phyloP scores from a whole-genome alignment of 2,113 vertebrate species.

The Struthidea cinerea region DNA sequence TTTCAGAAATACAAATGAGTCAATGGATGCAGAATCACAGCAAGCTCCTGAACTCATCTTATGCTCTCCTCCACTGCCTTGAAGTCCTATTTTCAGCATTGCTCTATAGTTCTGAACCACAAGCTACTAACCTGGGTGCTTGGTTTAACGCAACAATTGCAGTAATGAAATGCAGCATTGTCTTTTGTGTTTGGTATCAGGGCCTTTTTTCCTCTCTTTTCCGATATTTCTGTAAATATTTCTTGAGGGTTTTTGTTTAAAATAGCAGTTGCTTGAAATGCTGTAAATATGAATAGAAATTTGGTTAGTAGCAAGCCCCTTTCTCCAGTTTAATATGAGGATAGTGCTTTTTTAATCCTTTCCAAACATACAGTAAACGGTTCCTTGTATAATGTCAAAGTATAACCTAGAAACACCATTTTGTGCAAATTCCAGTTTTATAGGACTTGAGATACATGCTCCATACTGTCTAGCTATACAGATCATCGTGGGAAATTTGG shows the following conservation, averaged over 20 bases:
- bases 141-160: not conserved
- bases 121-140: not conserved
- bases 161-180: not conserved
- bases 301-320: not conserved
- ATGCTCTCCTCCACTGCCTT: not conserved
- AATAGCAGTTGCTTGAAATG: not conserved
- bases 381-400: not conserved
- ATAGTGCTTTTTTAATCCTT: not conserved
- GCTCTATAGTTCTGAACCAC: too few relatives aligned
- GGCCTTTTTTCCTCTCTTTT: not conserved
- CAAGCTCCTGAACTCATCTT: slow-evolving; percentile 5
- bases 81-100: slow-evolving; percentile 29
- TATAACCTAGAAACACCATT: not conserved
- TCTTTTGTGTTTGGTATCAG: not conserved
- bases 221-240: not conserved
- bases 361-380: not conserved
- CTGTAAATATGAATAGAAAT: not conserved
- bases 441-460: not conserved
- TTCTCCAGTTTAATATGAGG: not conserved
- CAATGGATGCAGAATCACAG: slow-evolving; percentile 14
- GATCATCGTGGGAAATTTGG: not conserved
- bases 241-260: not conserved
- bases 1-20: slow-evolving; percentile 54
- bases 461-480: not conserved
- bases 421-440: not conserved